Conservation (phyloP, 2,113 vertebrate genomes). For the Ramphastos sulfuratus region DNA sequence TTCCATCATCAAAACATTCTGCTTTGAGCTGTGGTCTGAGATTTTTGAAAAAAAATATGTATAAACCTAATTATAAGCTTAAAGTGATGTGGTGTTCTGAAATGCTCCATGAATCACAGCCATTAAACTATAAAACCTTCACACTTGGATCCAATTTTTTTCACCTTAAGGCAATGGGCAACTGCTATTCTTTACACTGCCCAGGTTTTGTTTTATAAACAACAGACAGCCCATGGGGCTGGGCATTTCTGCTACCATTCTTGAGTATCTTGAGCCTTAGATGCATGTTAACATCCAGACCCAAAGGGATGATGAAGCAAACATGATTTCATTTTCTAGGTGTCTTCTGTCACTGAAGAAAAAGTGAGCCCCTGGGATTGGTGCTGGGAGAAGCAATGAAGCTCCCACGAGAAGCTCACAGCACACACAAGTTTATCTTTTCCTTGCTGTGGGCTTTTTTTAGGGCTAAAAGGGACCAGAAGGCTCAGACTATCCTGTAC, state of each 20-base stretch:
- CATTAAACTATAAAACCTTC: background rate
- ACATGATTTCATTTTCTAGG: background rate
- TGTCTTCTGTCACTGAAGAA: background rate
- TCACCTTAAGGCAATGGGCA: background rate
- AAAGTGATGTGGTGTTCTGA: background rate
- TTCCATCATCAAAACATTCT: constrained; percentile 1
- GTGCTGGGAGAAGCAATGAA: background rate
- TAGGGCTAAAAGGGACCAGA: too few species aligned
- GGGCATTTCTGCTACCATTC: background rate
- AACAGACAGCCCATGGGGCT: background rate
- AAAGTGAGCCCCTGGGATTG: background rate
- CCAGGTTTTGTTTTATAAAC: background rate
- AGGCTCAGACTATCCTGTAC: too few species aligned
- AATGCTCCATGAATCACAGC: background rate
- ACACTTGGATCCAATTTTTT: background rate
- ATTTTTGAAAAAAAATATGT: too few species aligned
- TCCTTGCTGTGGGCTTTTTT: too few species aligned
- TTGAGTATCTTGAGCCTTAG: background rate
- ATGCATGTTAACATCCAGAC: background rate
- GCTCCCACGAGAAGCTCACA: background rate
- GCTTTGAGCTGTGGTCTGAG: constrained; percentile 24
- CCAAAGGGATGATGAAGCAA: background rate
- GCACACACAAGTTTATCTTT: too few species aligned
- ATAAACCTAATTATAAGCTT: too few species aligned
- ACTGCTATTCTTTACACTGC: background rate